Base-by-base conservation (phyloP, 2,888 invertebrate species). In the Dryomyza anilis region DNA sequence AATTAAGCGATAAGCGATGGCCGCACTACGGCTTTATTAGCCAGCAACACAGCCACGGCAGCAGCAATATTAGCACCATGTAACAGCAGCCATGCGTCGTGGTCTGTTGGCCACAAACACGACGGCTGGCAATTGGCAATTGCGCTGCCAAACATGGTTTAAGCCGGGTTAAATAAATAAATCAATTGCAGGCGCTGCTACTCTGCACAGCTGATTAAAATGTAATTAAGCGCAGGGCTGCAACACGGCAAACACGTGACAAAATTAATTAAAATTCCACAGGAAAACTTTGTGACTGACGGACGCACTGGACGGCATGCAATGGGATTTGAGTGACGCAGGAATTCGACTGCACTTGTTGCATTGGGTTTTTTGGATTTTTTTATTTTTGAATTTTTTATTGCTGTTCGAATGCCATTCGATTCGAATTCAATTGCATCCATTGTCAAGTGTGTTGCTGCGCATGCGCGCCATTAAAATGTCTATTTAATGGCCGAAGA, bases 131-230 rank as follows among this genome's bases (percentile, higher is more conserved):
- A 16, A 52, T 14, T 27, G 16, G n/a, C 60, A 36, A 60, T 60
- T 50, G 52, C 30, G 60, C 39, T 60, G 52, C 60, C 60, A 60
- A 60, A 60, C 60, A 52, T 23, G 60, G 60, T 39, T 50, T 60
- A 60, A 60, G 50, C 52, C 60, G 45, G 52, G 60, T 52, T 60
- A 60, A 60, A 60, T 60, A 60, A 60, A 60, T 60, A 60, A 60
- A 60, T 60, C 60, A 60, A 45, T 50, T 36, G 60, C 52, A 52
- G 36, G 50, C 52, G 39, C 36, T n/a, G n/a, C n/a, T n/a, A n/a
- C n/a, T n/a, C 27, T 60, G 48, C 33, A 60, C 50, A 36, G 60
- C 39, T 60, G 60, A 60, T 60, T 60, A 50, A 60, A 50, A 36
- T 50, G 60, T 50, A 60, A 60, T 60, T 60, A 60, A 60, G 39